Conservation (phyloP, 2,797 vertebrate genomes). For the Diplodus puntazzo region DNA sequence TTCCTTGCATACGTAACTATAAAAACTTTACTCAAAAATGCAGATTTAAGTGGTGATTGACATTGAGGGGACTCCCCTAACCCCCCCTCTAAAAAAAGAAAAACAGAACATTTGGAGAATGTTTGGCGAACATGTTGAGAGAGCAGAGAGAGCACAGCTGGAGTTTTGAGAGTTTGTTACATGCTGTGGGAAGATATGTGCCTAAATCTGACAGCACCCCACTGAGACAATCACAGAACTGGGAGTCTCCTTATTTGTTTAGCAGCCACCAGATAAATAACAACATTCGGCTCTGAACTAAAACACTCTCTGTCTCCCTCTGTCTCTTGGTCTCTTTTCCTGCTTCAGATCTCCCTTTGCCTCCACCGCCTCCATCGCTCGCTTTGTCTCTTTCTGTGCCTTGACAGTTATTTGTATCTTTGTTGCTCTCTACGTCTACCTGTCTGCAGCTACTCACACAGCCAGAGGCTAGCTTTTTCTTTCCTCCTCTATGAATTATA, state of each 20-base stretch:
- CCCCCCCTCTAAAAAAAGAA: slow-evolving; percentile 41
- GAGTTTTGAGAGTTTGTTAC: slow-evolving; percentile 64
- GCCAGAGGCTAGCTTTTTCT: slow-evolving; percentile 77
- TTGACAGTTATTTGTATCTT: slow-evolving; percentile 84
- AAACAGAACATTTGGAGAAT: slow-evolving; percentile 53
- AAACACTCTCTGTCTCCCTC: slow-evolving; percentile 74
- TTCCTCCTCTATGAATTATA: slow-evolving; percentile 67
- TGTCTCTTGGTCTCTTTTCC: slow-evolving; percentile 69
- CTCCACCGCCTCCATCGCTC: slow-evolving; percentile 54
- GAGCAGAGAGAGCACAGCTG: slow-evolving; percentile 62
- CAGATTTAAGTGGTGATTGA: slow-evolving; percentile 20
- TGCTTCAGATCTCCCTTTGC: slow-evolving; percentile 73
- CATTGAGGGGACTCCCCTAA: slow-evolving; percentile 16
- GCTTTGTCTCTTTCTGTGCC: slow-evolving; percentile 68
- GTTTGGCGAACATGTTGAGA: slow-evolving; percentile 57
- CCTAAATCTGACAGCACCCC: slow-evolving; percentile 82
- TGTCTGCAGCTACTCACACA: slow-evolving; percentile 80
- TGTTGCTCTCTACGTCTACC: slow-evolving; percentile 77
- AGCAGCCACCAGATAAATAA: slow-evolving; percentile 81
- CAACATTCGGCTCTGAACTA: slow-evolving; percentile 77
- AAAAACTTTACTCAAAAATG: slow-evolving; percentile 15
- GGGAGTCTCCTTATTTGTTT: slow-evolving; percentile 81
- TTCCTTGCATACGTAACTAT: slow-evolving; percentile 14
- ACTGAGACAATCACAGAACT: slow-evolving; percentile 80
- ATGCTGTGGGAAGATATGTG: slow-evolving; percentile 67